A percentile compares a stretch with the other conserved stretches of the same genome.
These are phyloP conservation scores for Tupaia chinensis DNA, from an alignment of 2,113 vertebrate species.

Conservation along the genomic window DNA sequence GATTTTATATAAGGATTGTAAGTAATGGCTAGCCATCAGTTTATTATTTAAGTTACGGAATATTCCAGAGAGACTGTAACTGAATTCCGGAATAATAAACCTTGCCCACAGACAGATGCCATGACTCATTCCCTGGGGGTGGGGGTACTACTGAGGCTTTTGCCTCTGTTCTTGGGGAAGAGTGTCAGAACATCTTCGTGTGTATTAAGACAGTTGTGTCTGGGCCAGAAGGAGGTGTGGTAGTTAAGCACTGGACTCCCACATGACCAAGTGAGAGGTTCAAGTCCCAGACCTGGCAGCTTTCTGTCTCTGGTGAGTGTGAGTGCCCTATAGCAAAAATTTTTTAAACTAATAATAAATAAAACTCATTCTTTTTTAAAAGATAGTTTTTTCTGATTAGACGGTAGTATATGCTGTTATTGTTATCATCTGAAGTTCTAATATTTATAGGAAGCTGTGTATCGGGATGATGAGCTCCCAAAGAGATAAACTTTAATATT, in stretches of 20 bases:
- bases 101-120: no score
- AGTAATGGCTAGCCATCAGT: neutral
- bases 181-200: neutral
- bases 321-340: no score
- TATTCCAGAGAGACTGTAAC: neutral
- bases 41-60: neutral
- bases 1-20: neutral
- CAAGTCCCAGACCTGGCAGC: no score
- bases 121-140: neutral
- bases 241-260: no score
- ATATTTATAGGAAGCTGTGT: neutral
- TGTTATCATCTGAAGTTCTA: neutral
- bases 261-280: no score
- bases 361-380: neutral
- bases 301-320: no score
- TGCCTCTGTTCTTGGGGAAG: neutral
- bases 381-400: neutral
- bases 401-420: neutral
- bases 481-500: no score
- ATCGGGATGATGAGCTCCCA: neutral
- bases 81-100: neutral
- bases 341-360: no score
- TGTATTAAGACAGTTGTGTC: neutral
- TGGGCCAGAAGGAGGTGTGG: no score
- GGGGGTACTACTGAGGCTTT: neutral